Evolutionary conservation across 2,888 invertebrate genomes (phyloP).

Genomic region (Thysanoteuthis rhombus): DNA sequence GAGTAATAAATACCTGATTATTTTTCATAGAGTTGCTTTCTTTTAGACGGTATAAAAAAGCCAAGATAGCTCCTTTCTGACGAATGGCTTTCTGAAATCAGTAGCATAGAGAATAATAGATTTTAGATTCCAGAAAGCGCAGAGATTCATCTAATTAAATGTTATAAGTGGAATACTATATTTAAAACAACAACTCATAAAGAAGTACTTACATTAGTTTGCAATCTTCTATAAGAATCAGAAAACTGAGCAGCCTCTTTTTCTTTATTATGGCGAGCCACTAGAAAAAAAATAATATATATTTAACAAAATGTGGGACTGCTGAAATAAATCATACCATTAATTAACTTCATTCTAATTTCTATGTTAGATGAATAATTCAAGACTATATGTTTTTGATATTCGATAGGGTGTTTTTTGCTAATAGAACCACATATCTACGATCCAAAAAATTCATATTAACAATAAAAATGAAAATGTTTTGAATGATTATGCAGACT

Average conservation of each 20-base stretch:
- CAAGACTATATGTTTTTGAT: too few relatives aligned
- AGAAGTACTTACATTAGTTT: slow-evolving; percentile 60
- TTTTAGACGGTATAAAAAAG: slow-evolving; percentile 16
- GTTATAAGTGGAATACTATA: too few relatives aligned
- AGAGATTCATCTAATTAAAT: background rate
- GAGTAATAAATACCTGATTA: background rate
- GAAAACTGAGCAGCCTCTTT: slow-evolving; percentile 67
- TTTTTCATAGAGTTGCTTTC: background rate
- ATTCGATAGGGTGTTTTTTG: too few relatives aligned
- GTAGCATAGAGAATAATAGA: background rate
- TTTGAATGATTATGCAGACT: too few relatives aligned
- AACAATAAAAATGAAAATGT: too few relatives aligned
- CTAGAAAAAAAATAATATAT: slow-evolving; percentile 44
- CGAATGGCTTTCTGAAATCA: background rate
- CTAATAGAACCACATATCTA: too few relatives aligned
- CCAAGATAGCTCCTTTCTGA: slow-evolving; percentile 14
- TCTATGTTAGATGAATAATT: too few relatives aligned
- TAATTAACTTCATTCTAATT: too few relatives aligned
- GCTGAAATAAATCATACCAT: too few relatives aligned
- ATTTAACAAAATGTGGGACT: background rate
- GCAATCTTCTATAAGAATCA: slow-evolving; percentile 68
- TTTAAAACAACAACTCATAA: background rate
- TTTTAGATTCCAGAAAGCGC: background rate
- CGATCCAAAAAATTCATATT: too few relatives aligned
- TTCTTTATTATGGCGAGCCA: slow-evolving; percentile 60